Evolutionary conservation across 1,140 invertebrate genomes (phyloP).

Genomic region (Charaxes varanes): DNA sequence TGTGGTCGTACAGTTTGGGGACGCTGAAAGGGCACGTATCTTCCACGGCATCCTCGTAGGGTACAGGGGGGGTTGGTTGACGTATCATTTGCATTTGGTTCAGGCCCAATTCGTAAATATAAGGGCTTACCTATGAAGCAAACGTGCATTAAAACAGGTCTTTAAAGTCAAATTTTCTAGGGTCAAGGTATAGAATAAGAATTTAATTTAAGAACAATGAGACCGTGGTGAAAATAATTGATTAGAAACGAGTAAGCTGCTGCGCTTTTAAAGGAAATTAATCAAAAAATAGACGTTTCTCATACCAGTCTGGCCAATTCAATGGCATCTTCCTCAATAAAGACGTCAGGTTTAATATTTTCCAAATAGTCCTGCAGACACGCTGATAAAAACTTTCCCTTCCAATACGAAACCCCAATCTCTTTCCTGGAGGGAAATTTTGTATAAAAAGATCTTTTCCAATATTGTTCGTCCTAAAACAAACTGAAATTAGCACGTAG

Average conservation of each 20-base stretch:
- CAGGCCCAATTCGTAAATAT: constrained; percentile 49
- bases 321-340: constrained; percentile 54
- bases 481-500: no score
- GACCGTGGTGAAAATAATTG: background rate
- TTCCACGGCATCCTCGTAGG: constrained; percentile 35
- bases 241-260: background rate
- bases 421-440: constrained; percentile 49
- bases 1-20: constrained; percentile 55
- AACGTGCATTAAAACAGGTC: no score
- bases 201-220: background rate
- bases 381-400: constrained; percentile 58
- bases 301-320: constrained; percentile 55
- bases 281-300: no score
- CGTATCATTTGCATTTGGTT: constrained; percentile 56
- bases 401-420: constrained; percentile 52
- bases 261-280: background rate
- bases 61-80: constrained; percentile 41
- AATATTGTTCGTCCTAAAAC: constrained; percentile 63
- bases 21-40: constrained; percentile 54
- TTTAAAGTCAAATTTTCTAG: no score
- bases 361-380: constrained; percentile 64
- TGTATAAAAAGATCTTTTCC: constrained; percentile 50
- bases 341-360: constrained; percentile 56
- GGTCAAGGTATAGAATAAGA: no score
- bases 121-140: constrained; percentile 59